Evolutionary conservation across 1,140 invertebrate genomes (phyloP).

Genomic region (Chelonus insularis): DNA sequence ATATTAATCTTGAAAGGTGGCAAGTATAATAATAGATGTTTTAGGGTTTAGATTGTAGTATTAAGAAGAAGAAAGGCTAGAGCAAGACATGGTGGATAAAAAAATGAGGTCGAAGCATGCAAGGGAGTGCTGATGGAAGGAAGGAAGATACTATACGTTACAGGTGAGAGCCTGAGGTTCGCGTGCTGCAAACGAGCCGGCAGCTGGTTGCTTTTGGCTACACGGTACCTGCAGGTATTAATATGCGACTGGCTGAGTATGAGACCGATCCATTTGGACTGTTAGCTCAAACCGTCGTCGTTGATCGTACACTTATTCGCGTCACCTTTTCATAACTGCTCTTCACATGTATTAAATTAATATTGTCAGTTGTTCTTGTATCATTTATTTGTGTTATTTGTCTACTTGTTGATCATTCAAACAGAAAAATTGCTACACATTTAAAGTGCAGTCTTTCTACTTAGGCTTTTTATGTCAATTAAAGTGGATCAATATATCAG

Average conservation of each 20-base stretch:
- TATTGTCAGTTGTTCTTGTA: background rate
- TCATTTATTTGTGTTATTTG: too few relatives aligned
- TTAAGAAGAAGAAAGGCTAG: background rate
- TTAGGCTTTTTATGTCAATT: too few relatives aligned
- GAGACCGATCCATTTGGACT: conserved; percentile 31
- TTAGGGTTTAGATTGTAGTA: background rate
- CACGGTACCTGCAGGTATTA: conserved; percentile 46
- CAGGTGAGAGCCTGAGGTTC: conserved; percentile 55
- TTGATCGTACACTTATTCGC: background rate
- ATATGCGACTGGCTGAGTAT: conserved; percentile 50
- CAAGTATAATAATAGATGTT: conserved; percentile 5
- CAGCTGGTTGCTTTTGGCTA: conserved; percentile 53
- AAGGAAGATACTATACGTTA: conserved; percentile 45
- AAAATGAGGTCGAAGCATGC: conserved; percentile 32
- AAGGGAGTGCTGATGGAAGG: conserved; percentile 27
- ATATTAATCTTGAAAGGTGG: too few relatives aligned
- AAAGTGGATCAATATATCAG: too few relatives aligned
- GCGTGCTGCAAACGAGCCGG: conserved; percentile 57
- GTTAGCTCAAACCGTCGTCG: conserved; percentile 6
- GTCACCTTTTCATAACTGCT: conserved; percentile 3
- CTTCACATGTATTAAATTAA: background rate
- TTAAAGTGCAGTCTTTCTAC: too few relatives aligned
- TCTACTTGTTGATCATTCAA: too few relatives aligned
- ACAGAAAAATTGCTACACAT: conserved; percentile 19
- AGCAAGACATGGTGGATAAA: background rate